These are phyloP conservation scores for Plumapathes pennacea DNA, from an alignment of 92 coral and sea anemone species.

Conservation along the genomic window DNA sequence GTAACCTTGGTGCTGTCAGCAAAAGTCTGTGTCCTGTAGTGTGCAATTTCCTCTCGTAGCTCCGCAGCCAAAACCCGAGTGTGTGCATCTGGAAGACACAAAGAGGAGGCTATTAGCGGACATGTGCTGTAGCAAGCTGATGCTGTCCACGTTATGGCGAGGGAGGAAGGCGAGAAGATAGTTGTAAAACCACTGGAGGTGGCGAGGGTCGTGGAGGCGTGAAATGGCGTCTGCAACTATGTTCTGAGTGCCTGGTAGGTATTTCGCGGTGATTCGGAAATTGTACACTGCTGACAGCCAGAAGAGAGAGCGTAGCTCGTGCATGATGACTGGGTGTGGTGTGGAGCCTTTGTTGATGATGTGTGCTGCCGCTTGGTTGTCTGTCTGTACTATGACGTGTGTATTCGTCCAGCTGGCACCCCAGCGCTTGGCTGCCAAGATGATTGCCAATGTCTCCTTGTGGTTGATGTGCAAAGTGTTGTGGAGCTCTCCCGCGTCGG, in stretches of 20 bases:
- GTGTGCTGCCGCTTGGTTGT: constrained; percentile 17
- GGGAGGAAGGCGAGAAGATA: too few species aligned
- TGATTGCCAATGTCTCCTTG: constrained; percentile 22
- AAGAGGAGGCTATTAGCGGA: constrained; percentile 2
- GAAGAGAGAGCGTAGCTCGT: constrained; percentile 20
- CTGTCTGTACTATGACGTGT: constrained; percentile 10
- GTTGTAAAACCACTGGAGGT: too few species aligned
- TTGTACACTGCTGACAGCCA: constrained; percentile 33
- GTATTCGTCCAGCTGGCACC: not conserved
- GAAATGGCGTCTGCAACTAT: constrained; percentile 32
- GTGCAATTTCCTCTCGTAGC: not conserved
- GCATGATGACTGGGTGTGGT: constrained; percentile 17
- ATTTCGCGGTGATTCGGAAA: constrained; percentile 29
- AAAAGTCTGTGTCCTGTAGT: constrained; percentile 5
- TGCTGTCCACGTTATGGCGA: too few species aligned
- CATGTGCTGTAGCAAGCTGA: constrained; percentile 8
- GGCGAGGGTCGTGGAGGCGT: constrained; percentile 34
- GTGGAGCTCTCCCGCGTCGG: not conserved
- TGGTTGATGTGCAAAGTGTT: constrained; percentile 24
- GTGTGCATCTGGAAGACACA: constrained; percentile 16
- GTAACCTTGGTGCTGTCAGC: constrained; percentile 11
- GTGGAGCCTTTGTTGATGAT: constrained; percentile 32
- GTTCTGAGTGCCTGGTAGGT: constrained; percentile 11
- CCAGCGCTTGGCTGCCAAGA: constrained; percentile 11
- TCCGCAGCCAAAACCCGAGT: not conserved